Percentiles rank a stretch among this genome's conserved stretches.
phyloP scores from a whole-genome alignment of 2,113 vertebrate species.

The Pelobates fuscus region DNA sequence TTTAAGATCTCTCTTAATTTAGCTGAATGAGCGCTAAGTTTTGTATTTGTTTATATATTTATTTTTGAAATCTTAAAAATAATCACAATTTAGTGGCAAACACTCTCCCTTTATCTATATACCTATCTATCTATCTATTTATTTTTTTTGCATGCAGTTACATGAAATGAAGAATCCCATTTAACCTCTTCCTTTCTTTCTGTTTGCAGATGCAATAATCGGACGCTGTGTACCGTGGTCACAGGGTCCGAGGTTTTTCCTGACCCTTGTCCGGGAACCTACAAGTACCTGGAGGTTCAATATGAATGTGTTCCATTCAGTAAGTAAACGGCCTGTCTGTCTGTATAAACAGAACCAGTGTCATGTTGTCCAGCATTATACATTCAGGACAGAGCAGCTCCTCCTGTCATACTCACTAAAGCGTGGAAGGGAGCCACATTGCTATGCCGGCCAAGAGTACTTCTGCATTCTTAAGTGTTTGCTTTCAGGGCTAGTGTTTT shows the following conservation, averaged over 20 bases:
- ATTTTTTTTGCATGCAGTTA: no score
- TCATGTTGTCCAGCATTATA: conserved; percentile 67
- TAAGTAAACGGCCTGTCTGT: conserved; percentile 80
- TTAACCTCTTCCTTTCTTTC: conserved; percentile 9
- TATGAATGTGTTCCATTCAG: conserved; percentile 99
- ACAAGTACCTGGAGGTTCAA: conserved; percentile 99
- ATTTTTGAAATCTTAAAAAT: no score
- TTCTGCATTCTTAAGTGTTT: conserved; percentile 79
- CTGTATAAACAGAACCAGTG: conserved; percentile 64
- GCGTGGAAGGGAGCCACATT: conserved; percentile 73
- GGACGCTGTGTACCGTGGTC: conserved; percentile 97
- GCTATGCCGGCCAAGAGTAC: conserved; percentile 73
- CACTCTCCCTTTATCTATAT: no score
- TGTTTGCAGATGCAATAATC: conserved; percentile 93
- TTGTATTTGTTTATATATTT: no score
- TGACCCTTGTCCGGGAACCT: conserved; percentile 97
- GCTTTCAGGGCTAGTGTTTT: conserved; percentile 76
- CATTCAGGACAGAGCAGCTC: conserved; percentile 66
- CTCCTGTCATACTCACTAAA: conserved; percentile 70
- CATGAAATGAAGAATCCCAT: no score
- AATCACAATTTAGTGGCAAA: no score
- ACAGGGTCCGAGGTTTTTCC: conserved; percentile 98
- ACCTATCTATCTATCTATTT: no score
- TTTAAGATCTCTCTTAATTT: no score
- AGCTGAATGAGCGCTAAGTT: no score